These are phyloP conservation scores for Lates calcarifer DNA, from an alignment of 2,113 vertebrate species.

Conservation along the genomic window DNA sequence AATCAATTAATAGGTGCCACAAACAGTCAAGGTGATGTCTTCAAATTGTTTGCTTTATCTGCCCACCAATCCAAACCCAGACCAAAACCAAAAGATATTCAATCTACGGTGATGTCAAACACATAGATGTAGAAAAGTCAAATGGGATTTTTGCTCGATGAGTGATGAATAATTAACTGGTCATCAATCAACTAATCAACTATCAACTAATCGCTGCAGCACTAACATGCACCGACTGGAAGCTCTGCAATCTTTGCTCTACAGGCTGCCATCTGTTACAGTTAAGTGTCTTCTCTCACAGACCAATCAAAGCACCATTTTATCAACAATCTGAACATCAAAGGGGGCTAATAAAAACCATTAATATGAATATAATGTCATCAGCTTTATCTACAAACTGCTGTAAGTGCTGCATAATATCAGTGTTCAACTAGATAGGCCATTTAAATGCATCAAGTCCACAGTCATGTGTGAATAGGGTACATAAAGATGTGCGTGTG, in stretches of 20 bases:
- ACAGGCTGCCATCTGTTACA: constrained; percentile 52
- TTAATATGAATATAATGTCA: constrained; percentile 62
- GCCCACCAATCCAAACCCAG: neutral
- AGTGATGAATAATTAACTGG: constrained; percentile 18
- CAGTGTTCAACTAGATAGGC: constrained; percentile 29
- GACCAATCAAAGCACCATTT: constrained; percentile 62
- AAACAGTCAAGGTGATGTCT: neutral
- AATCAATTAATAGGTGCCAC: neutral
- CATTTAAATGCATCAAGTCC: constrained; percentile 61
- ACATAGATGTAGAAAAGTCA: neutral
- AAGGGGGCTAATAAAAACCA: constrained; percentile 54
- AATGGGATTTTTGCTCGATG: neutral
- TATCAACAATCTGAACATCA: constrained; percentile 65
- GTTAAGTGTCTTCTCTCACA: constrained; percentile 45
- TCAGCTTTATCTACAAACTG: constrained; percentile 51
- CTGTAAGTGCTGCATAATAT: constrained; percentile 41
- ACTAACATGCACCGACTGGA: constrained; percentile 8
- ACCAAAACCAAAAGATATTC: neutral
- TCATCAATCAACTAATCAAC: constrained; percentile 31
- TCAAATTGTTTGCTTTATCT: neutral
- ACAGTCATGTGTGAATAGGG: constrained; percentile 27
- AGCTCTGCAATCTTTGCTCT: constrained; percentile 28
- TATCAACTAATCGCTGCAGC: constrained; percentile 26
- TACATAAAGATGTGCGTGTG: constrained; percentile 20
- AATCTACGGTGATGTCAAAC: neutral